A percentile compares a stretch with the other conserved stretches of the same genome.
These are phyloP conservation scores for Scatophagus argus DNA, from an alignment of 2,113 vertebrate species.

Conservation along the genomic window DNA sequence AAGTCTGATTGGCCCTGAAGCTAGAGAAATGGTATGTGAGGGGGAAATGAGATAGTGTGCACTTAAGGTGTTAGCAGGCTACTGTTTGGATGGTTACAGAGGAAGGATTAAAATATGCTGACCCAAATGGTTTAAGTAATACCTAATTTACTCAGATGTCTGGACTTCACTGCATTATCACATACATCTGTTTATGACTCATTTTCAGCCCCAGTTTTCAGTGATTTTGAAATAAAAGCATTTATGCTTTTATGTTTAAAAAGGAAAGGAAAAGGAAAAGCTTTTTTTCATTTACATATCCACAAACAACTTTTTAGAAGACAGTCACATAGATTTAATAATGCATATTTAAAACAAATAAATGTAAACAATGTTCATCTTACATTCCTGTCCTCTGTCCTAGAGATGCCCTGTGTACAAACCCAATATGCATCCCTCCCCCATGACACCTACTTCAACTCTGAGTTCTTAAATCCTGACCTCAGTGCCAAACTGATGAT, in stretches of 20 bases:
- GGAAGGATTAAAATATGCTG: neutral
- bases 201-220: neutral
- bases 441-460: conserved; percentile 85
- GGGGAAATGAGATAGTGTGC: conserved; percentile 21
- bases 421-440: conserved; percentile 88
- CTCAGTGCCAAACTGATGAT: conserved; percentile 87
- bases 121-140: neutral
- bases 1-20: conserved; percentile 35
- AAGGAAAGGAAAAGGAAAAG: neutral
- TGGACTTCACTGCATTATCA: neutral
- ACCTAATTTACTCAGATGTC: neutral
- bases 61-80: conserved; percentile 29
- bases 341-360: neutral
- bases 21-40: conserved; percentile 41
- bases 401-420: conserved; percentile 98
- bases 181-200: neutral
- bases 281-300: no score
- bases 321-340: neutral
- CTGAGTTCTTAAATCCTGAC: conserved; percentile 89
- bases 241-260: neutral
- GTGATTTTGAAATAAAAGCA: neutral
- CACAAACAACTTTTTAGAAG: no score
- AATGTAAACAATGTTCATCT: neutral
- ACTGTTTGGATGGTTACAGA: conserved; percentile 39
- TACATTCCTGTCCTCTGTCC: conserved; percentile 33